phyloP scores from a whole-genome alignment of 1,140 invertebrate genomes.

The Andricus grossulariae region DNA sequence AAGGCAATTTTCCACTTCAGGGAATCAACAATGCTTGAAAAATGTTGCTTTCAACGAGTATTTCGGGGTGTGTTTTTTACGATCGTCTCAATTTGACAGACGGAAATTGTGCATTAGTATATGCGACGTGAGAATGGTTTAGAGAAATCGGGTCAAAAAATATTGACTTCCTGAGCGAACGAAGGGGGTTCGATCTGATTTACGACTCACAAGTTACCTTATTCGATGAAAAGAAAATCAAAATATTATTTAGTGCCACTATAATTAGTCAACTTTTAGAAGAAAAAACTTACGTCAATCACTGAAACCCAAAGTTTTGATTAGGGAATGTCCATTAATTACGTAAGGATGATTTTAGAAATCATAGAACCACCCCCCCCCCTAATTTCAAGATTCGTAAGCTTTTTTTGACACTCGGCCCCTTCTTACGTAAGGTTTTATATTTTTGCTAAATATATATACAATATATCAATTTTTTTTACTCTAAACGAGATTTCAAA shows the following conservation, averaged over 20 bases:
- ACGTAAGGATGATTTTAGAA: no score
- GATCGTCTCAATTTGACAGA: slow-evolving; percentile 54
- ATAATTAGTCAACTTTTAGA: no score
- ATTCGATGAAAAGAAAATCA: not conserved
- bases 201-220: not conserved
- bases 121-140: slow-evolving; percentile 22
- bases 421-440: no score
- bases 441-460: no score
- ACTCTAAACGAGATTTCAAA: no score
- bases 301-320: no score
- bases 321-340: no score
- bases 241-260: not conserved
- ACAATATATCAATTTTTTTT: no score
- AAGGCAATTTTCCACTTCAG: slow-evolving; percentile 46
- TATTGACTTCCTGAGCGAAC: slow-evolving; percentile 40
- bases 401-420: no score
- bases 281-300: no score
- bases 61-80: slow-evolving; percentile 56
- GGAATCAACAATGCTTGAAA: slow-evolving; percentile 22
- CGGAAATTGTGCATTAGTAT: slow-evolving; percentile 73
- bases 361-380: no score
- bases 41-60: slow-evolving; percentile 5
- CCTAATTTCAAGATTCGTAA: no score
- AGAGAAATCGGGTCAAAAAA: slow-evolving; percentile 56
- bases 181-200: slow-evolving; percentile 20